Evolutionary conservation across 2,888 invertebrate genomes (phyloP).

Genomic region (Drosophila nr. perissopoda): DNA sequence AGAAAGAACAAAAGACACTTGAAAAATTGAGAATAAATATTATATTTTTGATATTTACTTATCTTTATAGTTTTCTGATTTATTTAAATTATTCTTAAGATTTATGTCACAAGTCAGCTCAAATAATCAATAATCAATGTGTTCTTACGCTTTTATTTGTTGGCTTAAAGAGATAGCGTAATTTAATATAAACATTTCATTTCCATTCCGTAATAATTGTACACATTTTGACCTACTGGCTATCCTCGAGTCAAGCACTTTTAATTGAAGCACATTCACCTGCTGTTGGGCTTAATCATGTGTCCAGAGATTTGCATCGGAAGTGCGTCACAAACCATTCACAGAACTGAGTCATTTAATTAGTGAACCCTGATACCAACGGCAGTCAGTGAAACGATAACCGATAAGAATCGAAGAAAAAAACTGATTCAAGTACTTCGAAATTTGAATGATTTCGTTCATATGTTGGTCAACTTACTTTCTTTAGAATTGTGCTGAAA

Average conservation of each 20-base stretch:
- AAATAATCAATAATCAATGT: not conserved
- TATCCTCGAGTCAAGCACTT: not conserved
- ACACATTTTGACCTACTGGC: not conserved
- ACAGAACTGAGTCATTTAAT: conserved; percentile 36
- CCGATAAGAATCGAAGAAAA: not conserved
- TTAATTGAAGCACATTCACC: not conserved
- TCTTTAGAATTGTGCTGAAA: not conserved
- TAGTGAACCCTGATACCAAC: conserved; percentile 12
- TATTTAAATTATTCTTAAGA: not conserved
- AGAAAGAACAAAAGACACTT: no score
- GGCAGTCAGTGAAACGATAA: not conserved
- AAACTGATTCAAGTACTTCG: conserved; percentile 1
- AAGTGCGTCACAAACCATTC: conserved; percentile 39
- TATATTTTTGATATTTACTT: no score
- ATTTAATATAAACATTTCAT: not conserved
- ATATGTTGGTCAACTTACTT: not conserved
- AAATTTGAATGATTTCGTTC: not conserved
- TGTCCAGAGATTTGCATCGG: conserved; percentile 13
- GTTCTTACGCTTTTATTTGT: not conserved
- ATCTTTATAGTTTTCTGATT: no score
- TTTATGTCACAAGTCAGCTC: not conserved
- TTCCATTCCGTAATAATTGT: not conserved
- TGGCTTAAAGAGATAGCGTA: not conserved
- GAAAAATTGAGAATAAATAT: no score
- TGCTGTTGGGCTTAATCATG: conserved; percentile 43